These are phyloP conservation scores for Mirza zaza DNA, from an alignment of 2,113 vertebrate genomes.

Conservation along the genomic window DNA sequence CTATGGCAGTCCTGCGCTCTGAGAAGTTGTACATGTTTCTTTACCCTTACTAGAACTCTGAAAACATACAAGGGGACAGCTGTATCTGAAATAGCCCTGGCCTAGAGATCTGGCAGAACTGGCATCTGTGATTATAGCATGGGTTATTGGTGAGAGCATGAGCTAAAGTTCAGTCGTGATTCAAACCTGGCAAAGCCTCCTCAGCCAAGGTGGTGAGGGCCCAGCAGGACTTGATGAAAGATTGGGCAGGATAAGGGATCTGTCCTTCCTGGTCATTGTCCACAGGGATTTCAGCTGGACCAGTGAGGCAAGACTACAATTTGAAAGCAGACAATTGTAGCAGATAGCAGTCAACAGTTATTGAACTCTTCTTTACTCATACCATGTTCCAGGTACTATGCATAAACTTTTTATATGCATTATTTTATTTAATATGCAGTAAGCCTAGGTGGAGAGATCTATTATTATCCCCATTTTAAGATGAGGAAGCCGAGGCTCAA, in stretches of 20 bases:
- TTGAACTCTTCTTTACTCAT: neutral
- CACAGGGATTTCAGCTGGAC: neutral
- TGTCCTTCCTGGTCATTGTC: neutral
- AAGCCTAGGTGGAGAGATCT: neutral
- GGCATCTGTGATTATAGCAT: neutral
- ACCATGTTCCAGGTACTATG: neutral
- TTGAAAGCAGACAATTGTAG: neutral
- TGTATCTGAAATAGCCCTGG: neutral
- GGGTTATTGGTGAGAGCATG: neutral
- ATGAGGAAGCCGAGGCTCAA: neutral
- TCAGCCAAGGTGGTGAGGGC: neutral
- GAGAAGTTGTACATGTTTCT: neutral
- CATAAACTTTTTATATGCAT: neutral
- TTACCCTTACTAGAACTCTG: neutral
- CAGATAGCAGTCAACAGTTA: neutral
- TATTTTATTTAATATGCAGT: constrained; percentile 8
- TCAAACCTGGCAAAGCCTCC: neutral
- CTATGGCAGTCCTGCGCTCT: neutral
- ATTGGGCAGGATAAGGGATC: neutral
- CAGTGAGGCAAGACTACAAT: neutral
- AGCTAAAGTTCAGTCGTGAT: neutral
- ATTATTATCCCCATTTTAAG: constrained; percentile 1
- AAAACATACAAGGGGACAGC: neutral
- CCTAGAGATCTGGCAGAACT: neutral
- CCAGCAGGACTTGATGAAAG: neutral